These are phyloP conservation scores for Peromyscus californicus DNA, from an alignment of 2,113 vertebrate genomes.

Conservation along the genomic window DNA sequence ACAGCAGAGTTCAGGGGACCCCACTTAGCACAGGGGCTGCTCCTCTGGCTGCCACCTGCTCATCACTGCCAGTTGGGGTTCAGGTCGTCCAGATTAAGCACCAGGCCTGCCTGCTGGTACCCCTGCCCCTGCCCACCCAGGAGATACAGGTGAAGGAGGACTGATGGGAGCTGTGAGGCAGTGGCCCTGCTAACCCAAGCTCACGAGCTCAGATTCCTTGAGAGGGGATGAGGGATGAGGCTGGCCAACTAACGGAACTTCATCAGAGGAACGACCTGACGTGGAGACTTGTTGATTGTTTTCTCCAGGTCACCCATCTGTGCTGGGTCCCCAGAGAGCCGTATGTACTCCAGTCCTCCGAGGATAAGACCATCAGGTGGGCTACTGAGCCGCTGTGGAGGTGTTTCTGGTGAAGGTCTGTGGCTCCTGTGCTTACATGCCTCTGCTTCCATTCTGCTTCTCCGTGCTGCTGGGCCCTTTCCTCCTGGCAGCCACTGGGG, in stretches of 20 bases:
- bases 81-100: neutral
- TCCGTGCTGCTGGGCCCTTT: neutral
- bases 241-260: neutral
- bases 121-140: neutral
- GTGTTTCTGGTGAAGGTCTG: conserved; percentile 65
- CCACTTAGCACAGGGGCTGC: neutral
- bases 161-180: neutral
- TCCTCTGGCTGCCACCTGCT: neutral
- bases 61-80: neutral
- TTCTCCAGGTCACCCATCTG: conserved; percentile 94
- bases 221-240: neutral
- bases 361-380: conserved; percentile 97
- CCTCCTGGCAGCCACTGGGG: neutral
- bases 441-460: neutral
- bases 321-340: conserved; percentile 96
- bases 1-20: neutral
- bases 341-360: conserved; percentile 94
- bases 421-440: neutral
- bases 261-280: neutral
- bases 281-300: conserved; percentile 9
- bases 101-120: neutral
- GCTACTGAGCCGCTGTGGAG: conserved; percentile 39
- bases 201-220: neutral
- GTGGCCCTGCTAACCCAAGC: neutral
- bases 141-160: neutral